Percentiles rank a stretch among this genome's conserved stretches.
These are phyloP conservation scores for Ormyrus thymus DNA, from an alignment of 2,888 invertebrate species.

Conservation along the genomic window DNA sequence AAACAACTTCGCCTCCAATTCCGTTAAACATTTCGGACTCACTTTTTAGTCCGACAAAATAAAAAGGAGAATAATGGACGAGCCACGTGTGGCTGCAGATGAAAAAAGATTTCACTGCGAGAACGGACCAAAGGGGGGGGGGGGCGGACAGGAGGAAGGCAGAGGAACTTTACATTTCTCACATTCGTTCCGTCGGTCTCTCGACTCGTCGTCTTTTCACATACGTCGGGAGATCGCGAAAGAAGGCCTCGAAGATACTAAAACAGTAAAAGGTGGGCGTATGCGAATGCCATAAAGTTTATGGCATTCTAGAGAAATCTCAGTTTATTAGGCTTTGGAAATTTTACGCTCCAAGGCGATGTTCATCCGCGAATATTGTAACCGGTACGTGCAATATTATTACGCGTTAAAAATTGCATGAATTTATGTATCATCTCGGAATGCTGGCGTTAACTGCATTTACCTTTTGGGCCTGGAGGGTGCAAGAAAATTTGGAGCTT, in stretches of 20 bases:
- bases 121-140: neutral
- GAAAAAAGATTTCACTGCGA: neutral
- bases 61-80: neutral
- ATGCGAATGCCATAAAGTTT: constrained; percentile 43
- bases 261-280: constrained; percentile 27
- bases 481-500: too few relatives aligned
- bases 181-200: neutral
- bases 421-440: constrained; percentile 45
- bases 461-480: neutral
- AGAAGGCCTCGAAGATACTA: constrained; percentile 1
- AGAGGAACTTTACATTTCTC: constrained; percentile 41
- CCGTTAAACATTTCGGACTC: neutral
- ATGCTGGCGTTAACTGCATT: neutral
- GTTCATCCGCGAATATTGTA: constrained; percentile 43
- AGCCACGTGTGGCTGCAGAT: too few relatives aligned
- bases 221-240: neutral
- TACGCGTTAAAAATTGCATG: constrained; percentile 43
- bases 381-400: constrained; percentile 17
- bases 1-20: too few relatives aligned
- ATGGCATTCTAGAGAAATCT: constrained; percentile 36
- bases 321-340: constrained; percentile 45
- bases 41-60: constrained; percentile 23
- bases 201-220: neutral
- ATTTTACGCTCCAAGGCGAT: constrained; percentile 38
- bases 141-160: constrained; percentile 5